These are phyloP conservation scores for Geotrypetes seraphini DNA, from an alignment of 2,797 vertebrate species.

Conservation along the genomic window DNA sequence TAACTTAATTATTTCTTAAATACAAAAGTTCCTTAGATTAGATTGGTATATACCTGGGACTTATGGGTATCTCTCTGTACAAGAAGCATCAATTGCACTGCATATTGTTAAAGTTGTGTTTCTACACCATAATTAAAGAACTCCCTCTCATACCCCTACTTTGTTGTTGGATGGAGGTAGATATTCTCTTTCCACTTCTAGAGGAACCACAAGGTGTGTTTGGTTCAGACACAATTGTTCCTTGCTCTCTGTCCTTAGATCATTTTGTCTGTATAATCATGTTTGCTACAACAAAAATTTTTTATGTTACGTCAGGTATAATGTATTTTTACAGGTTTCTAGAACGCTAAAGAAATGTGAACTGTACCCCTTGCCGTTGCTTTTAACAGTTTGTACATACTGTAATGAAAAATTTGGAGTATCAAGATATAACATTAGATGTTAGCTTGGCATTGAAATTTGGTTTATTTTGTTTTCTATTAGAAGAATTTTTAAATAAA, in stretches of 20 bases:
- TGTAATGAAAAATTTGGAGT: conserved; percentile 16
- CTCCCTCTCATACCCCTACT: too few relatives aligned
- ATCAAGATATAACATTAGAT: conserved; percentile 1
- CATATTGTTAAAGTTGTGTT: too few relatives aligned
- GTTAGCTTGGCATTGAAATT: background rate
- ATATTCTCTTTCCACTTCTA: too few relatives aligned
- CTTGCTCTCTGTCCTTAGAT: conserved; percentile 9
- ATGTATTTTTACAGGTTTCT: conserved; percentile 15
- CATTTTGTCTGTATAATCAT: conserved; percentile 4
- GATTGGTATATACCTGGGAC: too few relatives aligned
- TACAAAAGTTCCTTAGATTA: too few relatives aligned
- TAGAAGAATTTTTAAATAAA: conserved; percentile 33
- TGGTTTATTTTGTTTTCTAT: conserved; percentile 17
- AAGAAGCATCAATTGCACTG: too few relatives aligned
- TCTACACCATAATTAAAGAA: too few relatives aligned
- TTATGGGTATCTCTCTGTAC: too few relatives aligned
- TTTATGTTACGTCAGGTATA: background rate
- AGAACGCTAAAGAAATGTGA: conserved; percentile 5
- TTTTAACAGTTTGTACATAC: conserved; percentile 22
- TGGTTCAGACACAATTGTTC: background rate
- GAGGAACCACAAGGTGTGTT: too few relatives aligned
- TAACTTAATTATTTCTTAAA: too few relatives aligned
- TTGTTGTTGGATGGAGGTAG: too few relatives aligned
- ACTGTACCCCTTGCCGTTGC: conserved; percentile 11
- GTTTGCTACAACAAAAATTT: background rate